Percentiles rank a stretch among this genome's conserved stretches.
Evolutionary conservation across 2,113 vertebrate species (phyloP).

Genomic region (Reinhardtius hippoglossoides): DNA sequence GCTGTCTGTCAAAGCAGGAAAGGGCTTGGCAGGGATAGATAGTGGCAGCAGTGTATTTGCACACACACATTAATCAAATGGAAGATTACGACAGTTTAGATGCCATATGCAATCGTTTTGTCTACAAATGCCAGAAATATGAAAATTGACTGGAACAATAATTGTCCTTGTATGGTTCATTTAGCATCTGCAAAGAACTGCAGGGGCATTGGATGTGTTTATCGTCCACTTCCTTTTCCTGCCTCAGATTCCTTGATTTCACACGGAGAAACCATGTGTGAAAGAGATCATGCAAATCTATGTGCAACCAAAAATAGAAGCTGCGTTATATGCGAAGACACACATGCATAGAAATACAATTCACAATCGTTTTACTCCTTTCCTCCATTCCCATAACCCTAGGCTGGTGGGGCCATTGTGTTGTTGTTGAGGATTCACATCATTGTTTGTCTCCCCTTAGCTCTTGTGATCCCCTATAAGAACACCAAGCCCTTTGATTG

Average conservation of each 20-base stretch:
- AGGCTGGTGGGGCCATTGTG: constrained; percentile 73
- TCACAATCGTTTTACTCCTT: constrained; percentile 49
- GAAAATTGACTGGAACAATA: not conserved
- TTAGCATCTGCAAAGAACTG: not conserved
- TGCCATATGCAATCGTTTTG: not conserved
- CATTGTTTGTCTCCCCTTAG: constrained; percentile 79
- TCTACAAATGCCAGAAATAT: not conserved
- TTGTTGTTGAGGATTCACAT: constrained; percentile 79
- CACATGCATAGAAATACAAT: constrained; percentile 44
- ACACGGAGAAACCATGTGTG: not conserved
- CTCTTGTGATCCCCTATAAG: constrained; percentile 82
- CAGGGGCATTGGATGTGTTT: not conserved
- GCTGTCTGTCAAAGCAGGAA: constrained; percentile 67
- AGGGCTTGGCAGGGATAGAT: constrained; percentile 62
- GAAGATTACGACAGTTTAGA: constrained; percentile 30
- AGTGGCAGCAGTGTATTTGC: constrained; percentile 38
- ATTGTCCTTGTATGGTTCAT: not conserved
- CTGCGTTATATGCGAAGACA: constrained; percentile 21
- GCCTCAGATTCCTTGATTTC: constrained; percentile 14
- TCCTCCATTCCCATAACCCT: constrained; percentile 77
- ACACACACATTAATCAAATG: constrained; percentile 62
- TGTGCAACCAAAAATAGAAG: constrained; percentile 28
- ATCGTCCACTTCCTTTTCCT: not conserved
- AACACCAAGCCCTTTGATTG: constrained; percentile 83
- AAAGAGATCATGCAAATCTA: constrained; percentile 5